phyloP scores from a whole-genome alignment of 2,797 vertebrate genomes.

The Semaprochilodus insignis region DNA sequence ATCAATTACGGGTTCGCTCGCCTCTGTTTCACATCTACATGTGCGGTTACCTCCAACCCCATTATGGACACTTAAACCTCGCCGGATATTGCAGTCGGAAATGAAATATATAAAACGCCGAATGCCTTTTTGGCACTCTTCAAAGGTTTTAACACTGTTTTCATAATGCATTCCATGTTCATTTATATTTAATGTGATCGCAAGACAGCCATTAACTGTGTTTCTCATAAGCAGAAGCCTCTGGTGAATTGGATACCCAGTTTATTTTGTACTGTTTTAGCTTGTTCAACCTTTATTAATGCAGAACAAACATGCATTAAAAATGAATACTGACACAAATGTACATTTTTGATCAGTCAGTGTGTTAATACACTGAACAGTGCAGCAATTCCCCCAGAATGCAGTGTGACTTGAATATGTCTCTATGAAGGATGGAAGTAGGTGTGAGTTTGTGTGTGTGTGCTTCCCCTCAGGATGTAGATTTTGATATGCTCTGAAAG shows the following conservation, averaged over 20 bases:
- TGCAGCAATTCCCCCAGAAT: neutral
- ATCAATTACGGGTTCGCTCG: constrained; percentile 66
- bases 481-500: constrained; percentile 46
- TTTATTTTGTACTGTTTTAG: constrained; percentile 14
- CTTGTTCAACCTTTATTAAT: neutral
- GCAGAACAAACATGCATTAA: neutral
- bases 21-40: constrained; percentile 54
- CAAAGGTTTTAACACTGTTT: constrained; percentile 38
- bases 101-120: constrained; percentile 46
- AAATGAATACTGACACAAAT: neutral
- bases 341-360: constrained; percentile 8
- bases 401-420: constrained; percentile 1
- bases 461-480: constrained; percentile 60
- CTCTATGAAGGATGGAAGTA: neutral
- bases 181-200: constrained; percentile 37
- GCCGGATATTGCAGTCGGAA: constrained; percentile 38
- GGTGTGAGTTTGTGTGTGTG: neutral
- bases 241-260: constrained; percentile 1
- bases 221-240: constrained; percentile 3
- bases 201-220: constrained; percentile 9
- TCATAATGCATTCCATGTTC: constrained; percentile 35
- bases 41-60: constrained; percentile 48
- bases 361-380: neutral
- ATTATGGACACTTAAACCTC: constrained; percentile 57
- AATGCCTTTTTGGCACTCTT: constrained; percentile 27